A percentile compares a stretch with the other conserved stretches of the same genome.
Evolutionary conservation across 2,888 invertebrate species (phyloP).

Genomic region (Synergus gifuensis): DNA sequence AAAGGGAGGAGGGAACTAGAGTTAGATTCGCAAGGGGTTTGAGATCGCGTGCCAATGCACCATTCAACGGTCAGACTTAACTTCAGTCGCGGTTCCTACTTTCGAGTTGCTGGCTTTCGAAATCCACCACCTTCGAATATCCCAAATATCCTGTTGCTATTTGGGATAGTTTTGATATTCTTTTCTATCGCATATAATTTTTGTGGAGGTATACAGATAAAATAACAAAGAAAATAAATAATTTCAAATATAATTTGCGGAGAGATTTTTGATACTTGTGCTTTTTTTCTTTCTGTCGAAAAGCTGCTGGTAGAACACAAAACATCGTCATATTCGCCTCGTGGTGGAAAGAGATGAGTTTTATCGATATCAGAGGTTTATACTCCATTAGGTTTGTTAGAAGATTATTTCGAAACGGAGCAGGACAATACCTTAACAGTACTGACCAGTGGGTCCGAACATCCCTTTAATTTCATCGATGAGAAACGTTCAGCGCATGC

Average conservation of each 20-base stretch:
- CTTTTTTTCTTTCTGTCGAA: slow-evolving; percentile 6
- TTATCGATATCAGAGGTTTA: slow-evolving; percentile 76
- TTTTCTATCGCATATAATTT: slow-evolving; percentile 33
- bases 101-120: slow-evolving; percentile 66
- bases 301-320: slow-evolving; percentile 1
- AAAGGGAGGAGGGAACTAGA: slow-evolving; percentile 62
- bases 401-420: slow-evolving; percentile 72
- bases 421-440: slow-evolving; percentile 74
- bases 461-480: slow-evolving; percentile 52
- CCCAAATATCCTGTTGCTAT: slow-evolving; percentile 67
- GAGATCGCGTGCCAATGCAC: slow-evolving; percentile 75
- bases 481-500: slow-evolving; percentile 44
- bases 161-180: slow-evolving; percentile 68
- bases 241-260: not conserved
- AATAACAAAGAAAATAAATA: slow-evolving; percentile 1
- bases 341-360: slow-evolving; percentile 53
- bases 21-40: slow-evolving; percentile 69
- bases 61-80: slow-evolving; percentile 75
- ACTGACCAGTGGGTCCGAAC: slow-evolving; percentile 64
- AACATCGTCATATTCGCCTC: slow-evolving; percentile 25
- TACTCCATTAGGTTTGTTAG: slow-evolving; percentile 72
- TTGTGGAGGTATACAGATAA: slow-evolving; percentile 9
- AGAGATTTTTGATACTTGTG: not conserved
- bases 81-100: slow-evolving; percentile 73
- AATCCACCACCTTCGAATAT: slow-evolving; percentile 38